A percentile compares a stretch with the other conserved stretches of the same genome.
phyloP scores from a whole-genome alignment of 2,888 invertebrate species.

The Augochlorella aurata region DNA sequence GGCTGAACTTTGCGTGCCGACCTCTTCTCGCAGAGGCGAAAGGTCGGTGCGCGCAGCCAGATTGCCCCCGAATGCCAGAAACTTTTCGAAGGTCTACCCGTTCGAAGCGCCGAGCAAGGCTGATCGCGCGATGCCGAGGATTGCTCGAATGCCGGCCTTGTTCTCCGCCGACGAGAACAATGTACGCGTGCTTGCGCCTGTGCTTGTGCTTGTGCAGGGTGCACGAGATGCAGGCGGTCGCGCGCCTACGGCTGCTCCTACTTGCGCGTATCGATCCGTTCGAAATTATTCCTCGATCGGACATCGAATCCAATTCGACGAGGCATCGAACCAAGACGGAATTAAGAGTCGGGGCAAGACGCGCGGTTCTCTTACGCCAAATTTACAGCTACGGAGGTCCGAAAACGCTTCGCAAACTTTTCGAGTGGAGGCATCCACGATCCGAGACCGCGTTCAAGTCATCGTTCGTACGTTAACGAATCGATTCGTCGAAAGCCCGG shows the following conservation, averaged over 20 bases:
- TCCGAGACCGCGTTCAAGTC: conserved; percentile 11
- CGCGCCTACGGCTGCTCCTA: not conserved
- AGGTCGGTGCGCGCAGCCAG: conserved; percentile 42
- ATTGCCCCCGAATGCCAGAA: conserved; percentile 48
- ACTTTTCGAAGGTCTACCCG: conserved; percentile 51
- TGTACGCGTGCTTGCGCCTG: not conserved
- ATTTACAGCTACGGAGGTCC: conserved; percentile 12
- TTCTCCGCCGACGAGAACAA: not conserved
- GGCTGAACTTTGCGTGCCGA: conserved; percentile 55
- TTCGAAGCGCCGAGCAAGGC: not conserved
- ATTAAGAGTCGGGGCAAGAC: not conserved
- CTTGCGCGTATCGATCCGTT: not conserved
- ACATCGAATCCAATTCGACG: not conserved
- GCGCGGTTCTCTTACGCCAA: conserved; percentile 14
- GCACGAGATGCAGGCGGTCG: too few relatives aligned
- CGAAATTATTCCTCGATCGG: not conserved
- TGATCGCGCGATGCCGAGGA: conserved; percentile 7
- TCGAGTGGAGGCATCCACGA: not conserved
- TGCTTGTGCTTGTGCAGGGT: too few relatives aligned
- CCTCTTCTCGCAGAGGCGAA: conserved; percentile 30
- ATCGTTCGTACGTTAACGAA: conserved; percentile 20
- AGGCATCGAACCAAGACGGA: not conserved
- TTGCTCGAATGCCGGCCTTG: conserved; percentile 25
- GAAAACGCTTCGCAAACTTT: not conserved
- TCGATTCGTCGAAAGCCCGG: conserved; percentile 29